Conservation (phyloP, 2,113 vertebrate species). For the Prionailurus viverrinus region DNA sequence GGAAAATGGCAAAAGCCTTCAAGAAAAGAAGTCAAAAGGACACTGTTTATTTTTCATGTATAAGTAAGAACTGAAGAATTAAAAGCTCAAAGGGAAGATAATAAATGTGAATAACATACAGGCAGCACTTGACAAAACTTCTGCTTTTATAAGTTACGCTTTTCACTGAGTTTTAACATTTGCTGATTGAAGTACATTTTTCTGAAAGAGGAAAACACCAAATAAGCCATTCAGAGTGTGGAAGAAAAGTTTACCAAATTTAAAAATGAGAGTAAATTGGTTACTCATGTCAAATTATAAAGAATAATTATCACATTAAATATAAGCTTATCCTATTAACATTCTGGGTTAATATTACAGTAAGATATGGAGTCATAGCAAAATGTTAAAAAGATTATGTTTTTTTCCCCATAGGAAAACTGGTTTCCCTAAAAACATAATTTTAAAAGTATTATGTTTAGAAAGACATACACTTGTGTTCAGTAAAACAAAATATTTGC, state of each 20-base stretch:
- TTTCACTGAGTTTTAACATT: slow-evolving; percentile 38
- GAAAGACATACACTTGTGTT: slow-evolving; percentile 28
- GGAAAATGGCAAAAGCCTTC: background rate
- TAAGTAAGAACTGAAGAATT: background rate
- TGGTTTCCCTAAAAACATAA: too few species aligned
- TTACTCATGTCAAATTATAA: background rate
- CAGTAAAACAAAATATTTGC: slow-evolving; percentile 4
- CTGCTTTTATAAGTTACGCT: background rate
- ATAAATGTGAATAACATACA: background rate
- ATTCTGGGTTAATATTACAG: background rate
- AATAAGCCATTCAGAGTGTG: background rate
- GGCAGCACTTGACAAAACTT: background rate
- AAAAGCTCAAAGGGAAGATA: background rate
- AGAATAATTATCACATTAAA: background rate
- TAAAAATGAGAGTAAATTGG: background rate
- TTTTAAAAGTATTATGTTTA: background rate
- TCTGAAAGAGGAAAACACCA: background rate
- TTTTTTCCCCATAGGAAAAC: background rate
- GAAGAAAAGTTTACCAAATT: background rate
- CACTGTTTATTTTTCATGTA: background rate
- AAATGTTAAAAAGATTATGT: background rate
- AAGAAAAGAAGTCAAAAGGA: slow-evolving; percentile 31
- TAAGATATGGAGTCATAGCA: background rate
- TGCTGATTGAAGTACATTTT: background rate
- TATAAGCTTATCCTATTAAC: background rate